These are phyloP conservation scores for Proterorhinus semilunaris DNA, from an alignment of 2,113 vertebrate genomes.

Conservation along the genomic window DNA sequence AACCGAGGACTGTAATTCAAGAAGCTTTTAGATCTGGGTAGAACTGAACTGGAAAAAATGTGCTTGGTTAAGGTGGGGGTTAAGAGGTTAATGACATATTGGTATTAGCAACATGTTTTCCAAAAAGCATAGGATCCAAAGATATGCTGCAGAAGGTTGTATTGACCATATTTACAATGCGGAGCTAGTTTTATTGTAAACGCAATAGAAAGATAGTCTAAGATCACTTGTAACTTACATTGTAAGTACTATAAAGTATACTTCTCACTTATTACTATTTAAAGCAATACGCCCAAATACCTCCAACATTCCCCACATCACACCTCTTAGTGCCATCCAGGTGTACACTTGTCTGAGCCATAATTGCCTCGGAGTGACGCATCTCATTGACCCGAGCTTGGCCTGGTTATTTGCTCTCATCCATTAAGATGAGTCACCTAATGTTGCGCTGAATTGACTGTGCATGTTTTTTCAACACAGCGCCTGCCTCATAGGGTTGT, in stretches of 20 bases:
- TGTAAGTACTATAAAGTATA: neutral
- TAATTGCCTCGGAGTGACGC: conserved; percentile 23
- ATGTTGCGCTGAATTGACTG: conserved; percentile 26
- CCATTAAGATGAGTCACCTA: conserved; percentile 47
- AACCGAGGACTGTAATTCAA: no score
- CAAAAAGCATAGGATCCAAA: no score
- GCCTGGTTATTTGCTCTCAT: conserved; percentile 18
- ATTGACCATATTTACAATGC: no score
- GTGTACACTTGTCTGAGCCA: conserved; percentile 19
- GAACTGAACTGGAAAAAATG: no score
- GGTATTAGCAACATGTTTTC: no score
- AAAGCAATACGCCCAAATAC: neutral
- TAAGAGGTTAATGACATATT: no score
- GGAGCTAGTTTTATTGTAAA: no score
- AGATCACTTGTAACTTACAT: no score
- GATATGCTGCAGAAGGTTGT: no score
- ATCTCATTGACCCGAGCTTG: conserved; percentile 26
- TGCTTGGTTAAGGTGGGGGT: no score
- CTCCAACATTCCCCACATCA: neutral
- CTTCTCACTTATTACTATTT: neutral
- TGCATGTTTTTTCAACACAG: conserved; percentile 22
- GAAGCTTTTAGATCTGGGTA: no score
- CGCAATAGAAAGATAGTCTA: no score
- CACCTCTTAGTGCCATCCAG: conserved; percentile 13
- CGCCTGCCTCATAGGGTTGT: conserved; percentile 24